Evolutionary conservation across 2,113 vertebrate species (phyloP).

Genomic region (Oncorhynchus mykiss): DNA sequence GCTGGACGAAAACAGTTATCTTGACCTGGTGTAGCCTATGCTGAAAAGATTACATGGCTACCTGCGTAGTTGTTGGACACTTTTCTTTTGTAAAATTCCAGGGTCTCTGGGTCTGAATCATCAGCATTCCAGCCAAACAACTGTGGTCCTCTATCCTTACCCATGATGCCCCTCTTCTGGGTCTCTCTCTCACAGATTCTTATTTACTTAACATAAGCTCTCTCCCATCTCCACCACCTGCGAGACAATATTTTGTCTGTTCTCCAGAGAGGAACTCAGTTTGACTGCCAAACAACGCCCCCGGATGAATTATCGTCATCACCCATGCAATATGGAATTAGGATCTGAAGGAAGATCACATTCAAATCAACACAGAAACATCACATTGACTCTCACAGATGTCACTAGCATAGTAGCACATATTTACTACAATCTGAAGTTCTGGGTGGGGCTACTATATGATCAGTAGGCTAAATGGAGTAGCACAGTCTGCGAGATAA

Average conservation of each 20-base stretch:
- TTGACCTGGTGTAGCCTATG: slow-evolving; percentile 22
- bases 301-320: slow-evolving; percentile 45
- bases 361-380: neutral
- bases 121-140: slow-evolving; percentile 39
- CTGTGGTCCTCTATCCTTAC: slow-evolving; percentile 33
- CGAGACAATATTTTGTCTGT: slow-evolving; percentile 54
- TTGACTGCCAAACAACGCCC: slow-evolving; percentile 52
- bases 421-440: no score
- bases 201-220: slow-evolving; percentile 40
- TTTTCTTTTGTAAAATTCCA: slow-evolving; percentile 54
- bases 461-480: no score
- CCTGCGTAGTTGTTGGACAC: neutral
- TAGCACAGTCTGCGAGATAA: no score
- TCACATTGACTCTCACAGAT: no score
- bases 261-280: slow-evolving; percentile 55
- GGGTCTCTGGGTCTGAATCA: slow-evolving; percentile 29
- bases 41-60: slow-evolving; percentile 47
- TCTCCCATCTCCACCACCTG: slow-evolving; percentile 45
- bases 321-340: neutral
- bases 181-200: slow-evolving; percentile 29
- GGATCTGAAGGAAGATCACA: neutral
- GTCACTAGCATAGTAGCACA: no score
- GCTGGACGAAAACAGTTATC: slow-evolving; percentile 19
- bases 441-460: no score
- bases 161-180: slow-evolving; percentile 6